Percentiles rank a stretch among this genome's conserved stretches.
These are phyloP conservation scores for Athetis lepigone DNA, from an alignment of 2,888 invertebrate genomes.

Conservation along the genomic window DNA sequence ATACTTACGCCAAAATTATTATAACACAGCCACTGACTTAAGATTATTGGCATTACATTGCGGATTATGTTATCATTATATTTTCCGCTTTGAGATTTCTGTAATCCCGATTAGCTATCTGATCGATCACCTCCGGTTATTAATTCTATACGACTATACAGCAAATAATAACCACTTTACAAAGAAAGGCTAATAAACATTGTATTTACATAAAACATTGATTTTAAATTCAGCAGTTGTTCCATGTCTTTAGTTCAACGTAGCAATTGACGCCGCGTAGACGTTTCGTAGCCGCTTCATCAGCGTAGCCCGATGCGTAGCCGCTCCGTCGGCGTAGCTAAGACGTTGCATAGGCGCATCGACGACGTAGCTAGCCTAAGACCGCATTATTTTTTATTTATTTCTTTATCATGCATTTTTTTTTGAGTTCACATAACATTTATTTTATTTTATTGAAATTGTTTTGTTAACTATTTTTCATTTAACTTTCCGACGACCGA, in stretches of 20 bases:
- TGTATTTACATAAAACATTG: too few relatives aligned
- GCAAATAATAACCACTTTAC: neutral
- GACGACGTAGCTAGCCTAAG: conserved; percentile 1
- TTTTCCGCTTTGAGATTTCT: neutral
- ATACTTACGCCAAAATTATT: neutral
- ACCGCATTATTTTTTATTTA: too few relatives aligned
- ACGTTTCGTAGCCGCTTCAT: neutral
- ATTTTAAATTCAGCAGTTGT: too few relatives aligned
- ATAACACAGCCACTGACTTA: neutral
- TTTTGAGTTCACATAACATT: too few relatives aligned
- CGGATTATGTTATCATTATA: neutral
- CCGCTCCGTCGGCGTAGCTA: neutral
- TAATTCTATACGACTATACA: too few relatives aligned
- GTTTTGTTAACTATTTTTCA: too few relatives aligned
- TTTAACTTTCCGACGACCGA: too few relatives aligned
- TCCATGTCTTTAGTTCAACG: neutral
- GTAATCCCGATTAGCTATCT: neutral
- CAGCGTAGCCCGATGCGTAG: conserved; percentile 21
- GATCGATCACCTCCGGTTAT: too few relatives aligned
- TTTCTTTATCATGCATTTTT: neutral
- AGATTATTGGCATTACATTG: neutral
- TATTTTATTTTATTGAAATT: too few relatives aligned
- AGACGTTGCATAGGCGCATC: conserved; percentile 13
- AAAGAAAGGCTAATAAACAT: neutral
- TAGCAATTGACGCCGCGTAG: conserved; percentile 1